phyloP scores from a whole-genome alignment of 2,888 invertebrate species.

The Prosapia bicincta region DNA sequence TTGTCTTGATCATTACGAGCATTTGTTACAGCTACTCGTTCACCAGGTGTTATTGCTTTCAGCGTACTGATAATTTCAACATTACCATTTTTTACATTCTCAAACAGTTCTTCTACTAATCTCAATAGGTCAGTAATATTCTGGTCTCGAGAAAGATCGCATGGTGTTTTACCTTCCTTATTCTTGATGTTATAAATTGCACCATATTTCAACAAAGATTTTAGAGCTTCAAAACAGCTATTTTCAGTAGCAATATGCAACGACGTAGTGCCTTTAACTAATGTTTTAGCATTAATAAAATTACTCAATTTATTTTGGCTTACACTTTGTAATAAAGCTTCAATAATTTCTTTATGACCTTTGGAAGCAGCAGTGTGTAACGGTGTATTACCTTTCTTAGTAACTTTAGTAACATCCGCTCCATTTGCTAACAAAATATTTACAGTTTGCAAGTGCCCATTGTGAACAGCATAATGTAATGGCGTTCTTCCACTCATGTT shows the following conservation, averaged over 20 bases:
- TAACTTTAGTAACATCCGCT: slow-evolving; percentile 23
- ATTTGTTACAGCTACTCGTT: neutral
- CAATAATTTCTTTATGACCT: slow-evolving; percentile 27
- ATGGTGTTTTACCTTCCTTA: slow-evolving; percentile 36
- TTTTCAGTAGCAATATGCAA: slow-evolving; percentile 31
- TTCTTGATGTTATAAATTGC: too few species aligned
- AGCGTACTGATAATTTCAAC: neutral
- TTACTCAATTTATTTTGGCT: slow-evolving; percentile 31
- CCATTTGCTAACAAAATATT: slow-evolving; percentile 27
- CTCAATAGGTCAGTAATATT: neutral
- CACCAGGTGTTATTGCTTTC: neutral
- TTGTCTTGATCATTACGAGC: neutral
- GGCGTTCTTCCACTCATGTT: slow-evolving; percentile 30
- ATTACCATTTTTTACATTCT: neutral
- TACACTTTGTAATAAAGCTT: slow-evolving; percentile 27
- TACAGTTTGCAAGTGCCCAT: slow-evolving; percentile 27
- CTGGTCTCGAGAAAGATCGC: slow-evolving; percentile 23
- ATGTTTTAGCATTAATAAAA: slow-evolving; percentile 37
- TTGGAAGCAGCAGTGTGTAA: slow-evolving; percentile 33
- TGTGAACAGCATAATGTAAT: slow-evolving; percentile 33
- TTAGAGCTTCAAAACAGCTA: slow-evolving; percentile 30
- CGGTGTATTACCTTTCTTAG: slow-evolving; percentile 34
- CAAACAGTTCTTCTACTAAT: neutral
- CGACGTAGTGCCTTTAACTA: slow-evolving; percentile 24
- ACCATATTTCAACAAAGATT: slow-evolving; percentile 34